Percentiles rank a stretch among this genome's conserved stretches.
Evolutionary conservation across 2,797 vertebrate species (phyloP).

Genomic region (Neoniphon sammara): DNA sequence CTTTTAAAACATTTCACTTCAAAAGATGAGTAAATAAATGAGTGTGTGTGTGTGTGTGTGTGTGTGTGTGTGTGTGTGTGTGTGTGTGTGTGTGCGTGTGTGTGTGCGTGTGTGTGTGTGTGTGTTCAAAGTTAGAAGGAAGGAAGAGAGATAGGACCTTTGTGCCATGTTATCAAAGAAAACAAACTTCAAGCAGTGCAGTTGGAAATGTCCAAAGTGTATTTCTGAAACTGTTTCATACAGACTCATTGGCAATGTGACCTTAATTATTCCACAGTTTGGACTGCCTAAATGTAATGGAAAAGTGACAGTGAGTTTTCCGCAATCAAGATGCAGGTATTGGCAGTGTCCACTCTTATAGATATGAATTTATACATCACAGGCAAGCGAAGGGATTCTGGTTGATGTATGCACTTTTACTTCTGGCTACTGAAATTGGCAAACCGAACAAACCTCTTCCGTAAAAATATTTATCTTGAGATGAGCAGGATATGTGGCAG

Average conservation of each 20-base stretch:
- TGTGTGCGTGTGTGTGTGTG: background rate
- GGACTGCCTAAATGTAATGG: too few relatives aligned
- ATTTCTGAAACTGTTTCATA: background rate
- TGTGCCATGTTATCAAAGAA: background rate
- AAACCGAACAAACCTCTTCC: background rate
- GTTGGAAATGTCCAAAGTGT: background rate
- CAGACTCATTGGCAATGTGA: background rate
- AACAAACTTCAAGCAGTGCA: background rate
- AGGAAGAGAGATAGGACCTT: background rate
- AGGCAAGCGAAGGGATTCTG: background rate
- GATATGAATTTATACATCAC: too few relatives aligned
- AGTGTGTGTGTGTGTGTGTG: conserved; percentile 3
- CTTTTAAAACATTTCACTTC: too few relatives aligned
- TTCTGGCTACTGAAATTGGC: conserved; percentile 2
- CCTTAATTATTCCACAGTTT: too few relatives aligned
- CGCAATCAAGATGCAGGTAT: too few relatives aligned
- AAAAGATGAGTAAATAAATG: background rate
- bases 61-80: conserved; percentile 5
- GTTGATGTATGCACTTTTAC: background rate
- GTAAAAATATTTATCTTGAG: background rate
- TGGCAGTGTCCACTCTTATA: too few relatives aligned
- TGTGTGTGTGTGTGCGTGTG: conserved; percentile 8
- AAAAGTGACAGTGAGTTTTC: too few relatives aligned
- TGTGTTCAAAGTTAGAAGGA: background rate
- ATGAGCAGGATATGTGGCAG: background rate